Percentiles rank a stretch among this genome's conserved stretches.
Conservation (phyloP, 1,140 invertebrate species). For the Samia ricini region DNA sequence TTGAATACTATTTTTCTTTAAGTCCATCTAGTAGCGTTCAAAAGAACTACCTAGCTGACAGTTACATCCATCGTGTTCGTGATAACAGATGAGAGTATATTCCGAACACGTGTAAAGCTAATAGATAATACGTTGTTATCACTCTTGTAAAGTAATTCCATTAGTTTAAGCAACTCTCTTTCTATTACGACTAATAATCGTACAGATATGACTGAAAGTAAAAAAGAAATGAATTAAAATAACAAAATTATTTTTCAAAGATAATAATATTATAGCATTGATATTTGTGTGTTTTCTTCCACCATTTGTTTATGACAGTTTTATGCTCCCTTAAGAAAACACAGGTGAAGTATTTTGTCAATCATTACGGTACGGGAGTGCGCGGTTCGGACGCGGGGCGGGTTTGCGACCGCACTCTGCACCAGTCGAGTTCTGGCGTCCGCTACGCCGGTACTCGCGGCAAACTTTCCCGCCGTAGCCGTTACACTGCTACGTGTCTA, state of each 20-base stretch:
- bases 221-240: not conserved
- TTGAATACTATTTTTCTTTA: not conserved
- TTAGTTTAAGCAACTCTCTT: not conserved
- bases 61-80: not conserved
- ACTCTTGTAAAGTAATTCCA: not conserved
- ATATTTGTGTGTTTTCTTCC: too few relatives aligned
- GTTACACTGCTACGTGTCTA: conserved; percentile 30
- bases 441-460: conserved; percentile 34
- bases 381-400: conserved; percentile 41
- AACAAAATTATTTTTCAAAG: not conserved
- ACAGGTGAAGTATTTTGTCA: conserved; percentile 73
- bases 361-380: conserved; percentile 63
- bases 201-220: too few relatives aligned
- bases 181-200: not conserved
- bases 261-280: not conserved
- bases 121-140: not conserved
- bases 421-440: conserved; percentile 55
- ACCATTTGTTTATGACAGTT: conserved; percentile 17
- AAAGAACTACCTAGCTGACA: not conserved
- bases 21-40: not conserved
- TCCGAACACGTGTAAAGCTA: not conserved
- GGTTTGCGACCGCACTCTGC: conserved; percentile 45
- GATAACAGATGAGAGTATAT: not conserved
- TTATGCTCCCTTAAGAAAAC: conserved; percentile 52
- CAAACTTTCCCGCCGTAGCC: conserved; percentile 20